Percentiles rank a stretch among this genome's conserved stretches.
These are phyloP conservation scores for Micromys minutus DNA, from an alignment of 2,113 vertebrate species.

Conservation along the genomic window DNA sequence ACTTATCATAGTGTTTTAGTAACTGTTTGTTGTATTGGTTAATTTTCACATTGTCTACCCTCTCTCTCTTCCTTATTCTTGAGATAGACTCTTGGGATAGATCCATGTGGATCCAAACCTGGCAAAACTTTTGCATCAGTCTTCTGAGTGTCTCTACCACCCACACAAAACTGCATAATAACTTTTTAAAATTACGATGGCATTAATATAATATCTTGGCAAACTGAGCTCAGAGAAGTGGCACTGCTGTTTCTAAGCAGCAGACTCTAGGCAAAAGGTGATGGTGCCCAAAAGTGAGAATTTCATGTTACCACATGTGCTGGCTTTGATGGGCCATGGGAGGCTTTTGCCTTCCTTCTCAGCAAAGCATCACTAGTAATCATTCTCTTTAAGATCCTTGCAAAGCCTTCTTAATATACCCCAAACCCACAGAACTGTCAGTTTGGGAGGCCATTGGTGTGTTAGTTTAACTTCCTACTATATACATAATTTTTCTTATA, in stretches of 20 bases:
- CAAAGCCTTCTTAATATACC: neutral
- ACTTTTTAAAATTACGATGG: neutral
- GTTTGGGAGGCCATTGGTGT: neutral
- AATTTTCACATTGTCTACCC: neutral
- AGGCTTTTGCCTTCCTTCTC: neutral
- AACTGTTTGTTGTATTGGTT: neutral
- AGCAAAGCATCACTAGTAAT: neutral
- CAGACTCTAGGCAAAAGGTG: neutral
- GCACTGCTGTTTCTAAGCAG: neutral
- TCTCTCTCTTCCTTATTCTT: neutral
- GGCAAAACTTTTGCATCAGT: neutral
- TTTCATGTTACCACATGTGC: neutral
- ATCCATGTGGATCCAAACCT: neutral
- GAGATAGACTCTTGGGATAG: neutral
- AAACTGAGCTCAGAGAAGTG: neutral
- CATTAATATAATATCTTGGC: neutral
- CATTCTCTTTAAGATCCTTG: slow-evolving; percentile 1
- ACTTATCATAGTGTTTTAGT: neutral
- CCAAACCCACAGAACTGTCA: neutral
- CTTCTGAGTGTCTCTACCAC: neutral
- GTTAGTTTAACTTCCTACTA: neutral
- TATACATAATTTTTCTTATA: neutral
- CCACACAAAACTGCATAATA: neutral
- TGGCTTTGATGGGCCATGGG: neutral
- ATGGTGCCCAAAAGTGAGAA: neutral